These are phyloP conservation scores for Lithophane ornitopus DNA, from an alignment of 2,888 invertebrate genomes.

Conservation along the genomic window DNA sequence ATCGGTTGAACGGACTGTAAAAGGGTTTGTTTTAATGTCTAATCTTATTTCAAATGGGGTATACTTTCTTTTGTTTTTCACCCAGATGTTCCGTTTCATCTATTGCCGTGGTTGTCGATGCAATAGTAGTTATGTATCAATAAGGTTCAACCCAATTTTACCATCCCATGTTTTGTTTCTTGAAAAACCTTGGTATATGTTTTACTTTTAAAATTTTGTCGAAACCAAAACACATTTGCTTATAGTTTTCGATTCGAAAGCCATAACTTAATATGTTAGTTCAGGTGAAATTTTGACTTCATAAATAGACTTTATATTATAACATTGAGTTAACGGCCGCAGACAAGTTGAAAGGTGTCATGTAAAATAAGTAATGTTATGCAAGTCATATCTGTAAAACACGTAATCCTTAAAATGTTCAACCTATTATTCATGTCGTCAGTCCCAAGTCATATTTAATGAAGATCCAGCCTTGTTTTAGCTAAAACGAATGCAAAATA, in stretches of 20 bases:
- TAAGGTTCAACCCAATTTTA: background rate
- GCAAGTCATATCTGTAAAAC: conserved; percentile 4
- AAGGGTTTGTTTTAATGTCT: too few relatives aligned
- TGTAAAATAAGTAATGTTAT: conserved; percentile 8
- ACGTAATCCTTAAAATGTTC: background rate
- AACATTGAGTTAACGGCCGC: too few relatives aligned
- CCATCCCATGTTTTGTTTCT: background rate
- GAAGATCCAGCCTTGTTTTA: background rate
- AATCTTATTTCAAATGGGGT: too few relatives aligned
- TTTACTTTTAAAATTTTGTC: background rate
- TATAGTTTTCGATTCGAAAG: background rate
- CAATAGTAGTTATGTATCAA: background rate
- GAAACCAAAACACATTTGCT: background rate
- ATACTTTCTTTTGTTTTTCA: background rate
- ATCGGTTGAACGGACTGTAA: too few relatives aligned
- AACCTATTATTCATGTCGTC: background rate
- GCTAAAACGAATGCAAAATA: conserved; percentile 12
- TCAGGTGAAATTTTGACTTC: background rate
- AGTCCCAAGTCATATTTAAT: background rate
- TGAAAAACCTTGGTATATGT: background rate
- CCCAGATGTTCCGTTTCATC: background rate
- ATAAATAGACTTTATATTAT: background rate
- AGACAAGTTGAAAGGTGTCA: background rate
- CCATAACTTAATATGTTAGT: background rate
- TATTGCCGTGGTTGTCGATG: background rate